Evolutionary conservation across 2,797 vertebrate species (phyloP).

Genomic region (Mormyrops boulengeri): DNA sequence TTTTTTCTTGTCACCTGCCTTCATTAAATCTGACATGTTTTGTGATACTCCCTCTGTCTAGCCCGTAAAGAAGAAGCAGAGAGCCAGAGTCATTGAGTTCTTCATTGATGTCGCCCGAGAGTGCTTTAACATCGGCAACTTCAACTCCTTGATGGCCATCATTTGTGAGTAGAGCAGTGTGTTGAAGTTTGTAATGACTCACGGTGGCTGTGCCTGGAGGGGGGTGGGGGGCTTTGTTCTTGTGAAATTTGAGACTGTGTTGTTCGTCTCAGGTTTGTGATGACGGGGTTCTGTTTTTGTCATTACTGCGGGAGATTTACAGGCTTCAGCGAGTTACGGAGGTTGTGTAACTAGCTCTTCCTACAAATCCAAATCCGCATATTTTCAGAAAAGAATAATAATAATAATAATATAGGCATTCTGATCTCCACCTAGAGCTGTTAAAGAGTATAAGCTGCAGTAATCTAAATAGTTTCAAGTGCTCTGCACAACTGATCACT

Average conservation of each 20-base stretch:
- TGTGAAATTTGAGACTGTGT: background rate
- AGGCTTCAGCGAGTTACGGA: background rate
- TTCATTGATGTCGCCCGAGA: constrained; percentile 90
- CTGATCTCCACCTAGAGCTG: background rate
- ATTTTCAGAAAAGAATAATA: background rate
- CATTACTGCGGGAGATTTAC: background rate
- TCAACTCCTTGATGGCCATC: constrained; percentile 95
- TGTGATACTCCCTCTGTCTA: constrained; percentile 38
- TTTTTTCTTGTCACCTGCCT: background rate
- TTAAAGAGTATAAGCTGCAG: background rate
- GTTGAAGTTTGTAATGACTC: background rate
- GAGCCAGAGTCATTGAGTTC: constrained; percentile 84
- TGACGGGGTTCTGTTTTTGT: background rate
- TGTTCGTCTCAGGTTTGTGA: background rate
- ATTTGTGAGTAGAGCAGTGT: constrained; percentile 73
- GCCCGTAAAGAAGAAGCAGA: constrained; percentile 88
- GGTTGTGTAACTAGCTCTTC: background rate
- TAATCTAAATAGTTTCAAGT: background rate
- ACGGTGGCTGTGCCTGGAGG: background rate
- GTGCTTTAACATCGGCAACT: constrained; percentile 95
- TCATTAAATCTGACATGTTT: background rate
- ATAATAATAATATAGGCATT: background rate
- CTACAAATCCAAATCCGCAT: background rate
- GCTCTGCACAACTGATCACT: background rate
- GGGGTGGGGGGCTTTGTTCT: background rate